Evolutionary conservation across 1,140 invertebrate species (phyloP), one percentile per base, ranked within the genome.

Genomic region (Brachionus rotundiformis): DNA sequence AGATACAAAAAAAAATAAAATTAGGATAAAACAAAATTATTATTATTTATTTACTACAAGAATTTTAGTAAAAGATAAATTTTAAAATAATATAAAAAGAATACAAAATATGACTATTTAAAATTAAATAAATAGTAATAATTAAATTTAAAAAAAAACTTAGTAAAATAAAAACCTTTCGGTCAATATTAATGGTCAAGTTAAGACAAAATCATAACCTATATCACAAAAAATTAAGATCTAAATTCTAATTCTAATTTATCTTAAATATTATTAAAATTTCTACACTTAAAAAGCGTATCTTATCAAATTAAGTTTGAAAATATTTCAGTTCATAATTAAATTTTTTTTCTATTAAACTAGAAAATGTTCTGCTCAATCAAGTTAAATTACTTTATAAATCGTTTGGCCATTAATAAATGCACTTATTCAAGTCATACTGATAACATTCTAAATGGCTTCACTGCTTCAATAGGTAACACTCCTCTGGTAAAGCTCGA

Each of bases 401-500:
- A 36, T 36, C 13, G 33, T 68, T 19, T 33, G 11, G 11, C n/a
- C 36, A 8, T 19, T n/a, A 0, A 19, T 10, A 68, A 36, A 23
- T 8, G 63, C 63, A 36, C 6, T 36, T 33, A 68, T 68, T 68
- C 68, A 25, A 73, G 7, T 23, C 36, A 19, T 4, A 41, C 68
- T 25, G 68, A 73, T 2, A 1, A 36, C 4, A 47, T 79, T 25
- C 16, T 79, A 7, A 63, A 79, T 23, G 27, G 76, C 27, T 81
- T 81, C 29, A 47, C 47, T 3, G 73, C n/a, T 41, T 16, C 27
- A n/a, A 33, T 84, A 29, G 65, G 63, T 73, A 86, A 86, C 82
- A 88, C 88, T 11, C 87, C 88, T n/a, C 68, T 88, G 13, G 84
- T 88, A 2, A 83, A 86, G 65, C 81, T 88, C 11, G 85, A 87